These are phyloP conservation scores for Mormoops blainvillei DNA, from an alignment of 2,113 vertebrate genomes.

Conservation along the genomic window DNA sequence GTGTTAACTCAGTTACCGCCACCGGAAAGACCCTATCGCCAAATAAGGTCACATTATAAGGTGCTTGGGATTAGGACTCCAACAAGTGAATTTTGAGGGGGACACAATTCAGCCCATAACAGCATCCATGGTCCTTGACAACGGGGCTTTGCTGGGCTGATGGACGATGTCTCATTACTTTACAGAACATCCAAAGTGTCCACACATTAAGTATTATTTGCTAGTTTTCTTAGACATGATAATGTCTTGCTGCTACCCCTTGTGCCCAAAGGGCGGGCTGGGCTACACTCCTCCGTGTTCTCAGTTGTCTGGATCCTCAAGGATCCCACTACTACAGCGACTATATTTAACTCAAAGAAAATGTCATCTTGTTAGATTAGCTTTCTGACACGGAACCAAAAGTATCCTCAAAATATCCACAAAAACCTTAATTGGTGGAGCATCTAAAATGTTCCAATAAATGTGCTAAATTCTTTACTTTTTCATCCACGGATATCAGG, in stretches of 20 bases:
- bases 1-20: not conserved
- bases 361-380: not conserved
- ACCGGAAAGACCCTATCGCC: not conserved
- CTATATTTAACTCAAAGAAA: not conserved
- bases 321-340: not conserved
- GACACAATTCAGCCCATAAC: not conserved
- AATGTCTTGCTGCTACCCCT: not conserved
- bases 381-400: not conserved
- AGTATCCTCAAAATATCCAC: not conserved
- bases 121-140: not conserved
- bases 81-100: not conserved
- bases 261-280: not conserved
- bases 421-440: not conserved
- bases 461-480: not conserved
- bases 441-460: constrained; percentile 5
- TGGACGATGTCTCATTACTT: not conserved
- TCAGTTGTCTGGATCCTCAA: not conserved
- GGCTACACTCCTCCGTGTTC: not conserved
- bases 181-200: not conserved
- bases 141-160: not conserved
- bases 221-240: not conserved
- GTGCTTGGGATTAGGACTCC: not conserved
- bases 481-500: not conserved
- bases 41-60: not conserved
- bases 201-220: not conserved